Evolutionary conservation across 2,113 vertebrate species (phyloP).

Genomic region (Tricholaema leucomelas): DNA sequence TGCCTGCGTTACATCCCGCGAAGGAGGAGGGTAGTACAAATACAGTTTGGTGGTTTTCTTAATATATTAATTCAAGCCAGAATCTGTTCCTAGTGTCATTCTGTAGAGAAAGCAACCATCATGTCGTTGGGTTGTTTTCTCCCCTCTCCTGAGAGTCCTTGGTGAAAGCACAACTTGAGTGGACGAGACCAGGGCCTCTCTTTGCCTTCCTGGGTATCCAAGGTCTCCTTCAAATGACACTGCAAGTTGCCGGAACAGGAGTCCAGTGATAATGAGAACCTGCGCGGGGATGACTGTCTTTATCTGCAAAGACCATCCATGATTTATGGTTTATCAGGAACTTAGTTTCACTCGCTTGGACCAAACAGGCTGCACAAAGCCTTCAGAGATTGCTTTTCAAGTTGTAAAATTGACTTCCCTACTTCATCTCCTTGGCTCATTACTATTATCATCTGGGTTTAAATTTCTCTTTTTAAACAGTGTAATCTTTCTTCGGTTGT

Average conservation of each 20-base stretch:
- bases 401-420: not conserved
- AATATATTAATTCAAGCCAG: not conserved
- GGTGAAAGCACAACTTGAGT: not conserved
- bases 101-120: not conserved
- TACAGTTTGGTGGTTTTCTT: too few relatives aligned
- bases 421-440: not conserved
- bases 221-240: not conserved
- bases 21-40: too few relatives aligned
- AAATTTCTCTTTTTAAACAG: constrained; percentile 42
- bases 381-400: constrained; percentile 31
- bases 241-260: not conserved
- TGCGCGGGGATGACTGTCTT: not conserved
- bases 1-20: too few relatives aligned
- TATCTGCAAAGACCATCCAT: not conserved
- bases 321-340: constrained; percentile 27
- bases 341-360: not conserved
- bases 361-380: not conserved
- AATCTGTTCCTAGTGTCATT: not conserved
- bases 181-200: not conserved
- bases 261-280: not conserved
- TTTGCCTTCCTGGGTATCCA: fast-evolving
- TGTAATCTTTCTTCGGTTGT: constrained; percentile 21
- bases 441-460: constrained; percentile 53
- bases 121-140: not conserved
- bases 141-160: not conserved